Conservation (phyloP, 2,113 vertebrate genomes). For the Platichthys flesus region DNA sequence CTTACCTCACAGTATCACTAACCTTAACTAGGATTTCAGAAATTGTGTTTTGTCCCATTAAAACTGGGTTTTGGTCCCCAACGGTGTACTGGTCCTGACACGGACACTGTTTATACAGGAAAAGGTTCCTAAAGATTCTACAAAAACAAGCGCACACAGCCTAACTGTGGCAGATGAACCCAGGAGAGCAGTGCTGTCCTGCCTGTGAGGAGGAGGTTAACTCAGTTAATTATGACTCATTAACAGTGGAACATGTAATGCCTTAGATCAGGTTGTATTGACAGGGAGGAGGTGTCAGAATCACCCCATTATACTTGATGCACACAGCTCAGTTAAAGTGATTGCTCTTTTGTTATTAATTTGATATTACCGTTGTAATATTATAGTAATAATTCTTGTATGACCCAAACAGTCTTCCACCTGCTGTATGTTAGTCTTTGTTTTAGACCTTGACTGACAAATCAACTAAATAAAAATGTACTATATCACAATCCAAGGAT, state of each 20-base stretch:
- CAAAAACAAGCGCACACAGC: not conserved
- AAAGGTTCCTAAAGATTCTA: not conserved
- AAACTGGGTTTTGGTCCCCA: too few relatives aligned
- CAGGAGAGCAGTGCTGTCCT: slow-evolving; percentile 8
- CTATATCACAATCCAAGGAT: not conserved
- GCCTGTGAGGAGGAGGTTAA: slow-evolving; percentile 17
- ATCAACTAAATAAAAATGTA: too few relatives aligned
- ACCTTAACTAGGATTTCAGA: too few relatives aligned
- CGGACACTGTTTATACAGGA: too few relatives aligned
- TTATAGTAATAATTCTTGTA: not conserved
- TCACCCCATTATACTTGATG: not conserved
- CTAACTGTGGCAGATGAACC: not conserved
- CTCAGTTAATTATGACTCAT: slow-evolving; percentile 6
- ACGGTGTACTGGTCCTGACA: too few relatives aligned
- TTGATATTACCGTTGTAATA: not conserved
- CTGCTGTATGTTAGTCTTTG: not conserved
- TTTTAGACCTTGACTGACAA: too few relatives aligned
- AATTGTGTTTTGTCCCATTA: too few relatives aligned
- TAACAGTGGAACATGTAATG: slow-evolving; percentile 33
- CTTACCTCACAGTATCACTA: too few relatives aligned
- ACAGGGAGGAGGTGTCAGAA: slow-evolving; percentile 8
- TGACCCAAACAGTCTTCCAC: not conserved
- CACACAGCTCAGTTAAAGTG: not conserved
- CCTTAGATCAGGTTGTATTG: slow-evolving; percentile 27
- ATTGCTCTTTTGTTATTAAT: not conserved